Evolutionary conservation across 2,113 vertebrate species (phyloP), one percentile per base, ranked within the genome.

Genomic region (Montifringilla adamsi): DNA sequence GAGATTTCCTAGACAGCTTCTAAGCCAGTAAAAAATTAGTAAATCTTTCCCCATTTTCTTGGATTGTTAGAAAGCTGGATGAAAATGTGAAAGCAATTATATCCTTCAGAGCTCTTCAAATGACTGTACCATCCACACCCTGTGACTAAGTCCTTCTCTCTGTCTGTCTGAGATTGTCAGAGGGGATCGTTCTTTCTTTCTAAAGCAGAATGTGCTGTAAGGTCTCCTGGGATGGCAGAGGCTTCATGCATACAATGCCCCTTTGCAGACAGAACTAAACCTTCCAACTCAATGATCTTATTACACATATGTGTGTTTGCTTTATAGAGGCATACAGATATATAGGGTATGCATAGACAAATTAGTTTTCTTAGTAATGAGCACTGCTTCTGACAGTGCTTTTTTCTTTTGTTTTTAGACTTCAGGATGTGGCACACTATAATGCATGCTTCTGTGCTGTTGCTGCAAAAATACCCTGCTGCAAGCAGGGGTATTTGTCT

Each of bases 391-490:
- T 86, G 63, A 60, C 52, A 77, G 47, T 43, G 60, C 35, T 15
- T 84, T 77, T 77, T 84, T 50, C 13, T 59, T 46, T 79, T 85
- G 37, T 50, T 74, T 91, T 85, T 37, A 43, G 15, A 31, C 46
- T 77, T 27, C 72, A 80, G 75, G 87, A 84, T 76, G 68, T 74
- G 75, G 53, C 46, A 56, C 39, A 14, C 28, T 56, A 10, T 58
- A 78, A 35, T 27, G 20, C 24, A 14, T 13, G 31, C 39, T 74
- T 83, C 83, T 70, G 35, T 75, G 41, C 14, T 43, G 47, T 21
- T 84, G 49, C 84, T 77, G 72, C 60, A 84, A 80, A 95, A 95
- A 72, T 33, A 81, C 56, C 64, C 85, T 44, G 63, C 83, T 94
- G 43, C 63, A 76, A 52, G 26, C 2, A 0, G 26, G 30, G 30